Conservation (phyloP, 1,140 invertebrate genomes). For the Philopotamus ludificatus region DNA sequence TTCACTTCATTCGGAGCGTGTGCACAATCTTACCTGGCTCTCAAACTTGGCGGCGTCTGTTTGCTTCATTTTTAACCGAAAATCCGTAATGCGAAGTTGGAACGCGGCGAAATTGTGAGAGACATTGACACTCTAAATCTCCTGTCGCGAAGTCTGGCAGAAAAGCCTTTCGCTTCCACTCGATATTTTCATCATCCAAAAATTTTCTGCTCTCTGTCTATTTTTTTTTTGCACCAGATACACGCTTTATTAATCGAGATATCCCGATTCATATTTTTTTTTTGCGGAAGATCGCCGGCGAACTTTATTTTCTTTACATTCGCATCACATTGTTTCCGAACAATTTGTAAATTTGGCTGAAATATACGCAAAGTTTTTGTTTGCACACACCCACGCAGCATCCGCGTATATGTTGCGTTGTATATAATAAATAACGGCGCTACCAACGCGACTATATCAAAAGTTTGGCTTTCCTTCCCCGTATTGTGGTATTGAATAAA, state of each 20-base stretch:
- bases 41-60: slow-evolving; percentile 9
- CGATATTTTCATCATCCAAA: too few species aligned
- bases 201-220: too few species aligned
- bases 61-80: background rate
- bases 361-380: background rate
- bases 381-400: too few species aligned
- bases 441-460: background rate
- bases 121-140: too few species aligned
- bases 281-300: too few species aligned
- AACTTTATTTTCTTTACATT: background rate
- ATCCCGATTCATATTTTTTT: too few species aligned
- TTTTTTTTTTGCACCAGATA: too few species aligned
- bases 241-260: too few species aligned
- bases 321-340: background rate
- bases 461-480: background rate
- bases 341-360: background rate
- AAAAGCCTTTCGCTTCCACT: too few species aligned
- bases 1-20: slow-evolving; percentile 22
- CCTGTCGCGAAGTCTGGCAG: too few species aligned
- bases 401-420: too few species aligned
- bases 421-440: background rate
- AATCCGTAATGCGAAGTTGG: background rate
- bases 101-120: too few species aligned
- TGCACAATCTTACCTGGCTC: slow-evolving; percentile 23
- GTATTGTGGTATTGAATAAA: slow-evolving; percentile 8